Conservation (phyloP, 2,797 vertebrate species). For the Mycteria americana region DNA sequence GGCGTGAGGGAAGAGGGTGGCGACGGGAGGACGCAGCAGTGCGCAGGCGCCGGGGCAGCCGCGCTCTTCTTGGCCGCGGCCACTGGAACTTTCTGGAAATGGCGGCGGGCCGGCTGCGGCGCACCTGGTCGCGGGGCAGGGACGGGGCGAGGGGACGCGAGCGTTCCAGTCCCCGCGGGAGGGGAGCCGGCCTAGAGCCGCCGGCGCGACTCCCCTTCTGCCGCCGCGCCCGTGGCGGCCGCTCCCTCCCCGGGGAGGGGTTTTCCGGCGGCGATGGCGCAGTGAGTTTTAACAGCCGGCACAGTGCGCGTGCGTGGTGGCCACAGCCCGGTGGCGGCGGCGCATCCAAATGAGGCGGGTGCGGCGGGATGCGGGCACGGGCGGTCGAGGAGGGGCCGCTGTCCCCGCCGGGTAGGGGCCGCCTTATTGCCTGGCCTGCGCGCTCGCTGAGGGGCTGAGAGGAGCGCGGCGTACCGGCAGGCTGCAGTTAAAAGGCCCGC, state of each 20-base stretch:
- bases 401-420: accelerated
- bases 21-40: neutral
- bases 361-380: too few species aligned
- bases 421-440: accelerated
- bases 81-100: slow-evolving; percentile 73
- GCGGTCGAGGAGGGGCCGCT: accelerated
- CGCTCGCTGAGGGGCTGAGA: accelerated
- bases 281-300: slow-evolving; percentile 19
- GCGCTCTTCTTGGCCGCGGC: neutral
- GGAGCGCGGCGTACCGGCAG: too few species aligned
- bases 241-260: neutral
- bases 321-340: neutral
- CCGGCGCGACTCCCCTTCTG: accelerated
- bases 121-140: neutral
- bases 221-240: accelerated
- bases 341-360: neutral
- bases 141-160: neutral
- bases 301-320: slow-evolving; percentile 22
- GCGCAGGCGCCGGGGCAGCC: neutral
- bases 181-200: neutral
- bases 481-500: neutral
- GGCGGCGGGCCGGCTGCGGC: neutral
- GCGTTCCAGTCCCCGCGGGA: too few species aligned
- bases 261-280: slow-evolving; percentile 40
- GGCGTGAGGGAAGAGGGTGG: neutral